Percentiles rank a stretch among this genome's conserved stretches.
Evolutionary conservation across 2,113 vertebrate species (phyloP).

Genomic region (Camelus bactrianus): DNA sequence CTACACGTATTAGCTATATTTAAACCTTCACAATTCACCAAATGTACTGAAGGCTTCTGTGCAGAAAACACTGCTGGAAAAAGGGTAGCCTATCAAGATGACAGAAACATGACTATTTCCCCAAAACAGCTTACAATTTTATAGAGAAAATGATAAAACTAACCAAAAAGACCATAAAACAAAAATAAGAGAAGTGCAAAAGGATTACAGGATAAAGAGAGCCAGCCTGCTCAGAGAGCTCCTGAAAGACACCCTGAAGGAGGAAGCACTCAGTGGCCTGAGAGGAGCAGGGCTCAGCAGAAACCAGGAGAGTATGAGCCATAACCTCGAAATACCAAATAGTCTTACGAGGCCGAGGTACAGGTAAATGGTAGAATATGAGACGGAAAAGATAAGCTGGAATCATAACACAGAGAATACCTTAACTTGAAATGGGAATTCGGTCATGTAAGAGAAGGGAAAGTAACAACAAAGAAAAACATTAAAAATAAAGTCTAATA

Average conservation of each 20-base stretch:
- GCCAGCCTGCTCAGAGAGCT: not conserved
- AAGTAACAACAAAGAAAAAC: not conserved
- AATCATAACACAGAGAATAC: constrained; percentile 15
- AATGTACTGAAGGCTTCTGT: constrained; percentile 6
- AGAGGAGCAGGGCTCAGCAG: not conserved
- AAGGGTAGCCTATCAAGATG: not conserved
- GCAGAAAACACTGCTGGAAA: not conserved
- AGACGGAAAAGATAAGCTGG: not conserved
- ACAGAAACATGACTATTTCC: not conserved
- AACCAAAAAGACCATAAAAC: constrained; percentile 27
- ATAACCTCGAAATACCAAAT: not conserved
- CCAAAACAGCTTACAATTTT: constrained; percentile 19
- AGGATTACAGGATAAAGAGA: not conserved
- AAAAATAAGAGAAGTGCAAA: not conserved
- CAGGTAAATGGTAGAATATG: not conserved
- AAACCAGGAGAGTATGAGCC: not conserved
- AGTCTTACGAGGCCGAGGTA: not conserved
- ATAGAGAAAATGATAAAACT: not conserved
- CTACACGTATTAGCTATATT: not conserved
- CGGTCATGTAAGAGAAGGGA: not conserved
- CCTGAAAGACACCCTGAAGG: not conserved
- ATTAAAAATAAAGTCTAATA: not conserved
- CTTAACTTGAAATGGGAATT: constrained; percentile 42
- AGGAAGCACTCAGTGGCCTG: not conserved
- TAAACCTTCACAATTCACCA: constrained; percentile 36